These are phyloP conservation scores for Chiloscyllium punctatum DNA, from an alignment of 2,797 vertebrate species.

Conservation along the genomic window DNA sequence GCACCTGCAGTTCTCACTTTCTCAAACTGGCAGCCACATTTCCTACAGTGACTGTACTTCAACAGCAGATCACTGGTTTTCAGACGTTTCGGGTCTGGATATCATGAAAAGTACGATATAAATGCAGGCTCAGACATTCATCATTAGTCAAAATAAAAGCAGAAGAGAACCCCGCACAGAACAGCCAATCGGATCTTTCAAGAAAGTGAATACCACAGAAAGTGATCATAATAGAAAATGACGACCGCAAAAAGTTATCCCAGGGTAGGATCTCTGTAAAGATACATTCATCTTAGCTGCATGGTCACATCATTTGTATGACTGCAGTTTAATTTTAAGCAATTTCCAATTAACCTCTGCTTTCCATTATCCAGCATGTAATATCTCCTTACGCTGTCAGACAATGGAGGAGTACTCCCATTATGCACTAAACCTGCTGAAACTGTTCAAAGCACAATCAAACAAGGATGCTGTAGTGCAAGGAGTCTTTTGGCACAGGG, in stretches of 20 bases:
- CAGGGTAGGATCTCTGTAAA: neutral
- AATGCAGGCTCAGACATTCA: neutral
- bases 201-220: too few species aligned
- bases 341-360: slow-evolving; percentile 12
- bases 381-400: neutral
- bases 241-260: neutral
- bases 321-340: neutral
- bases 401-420: neutral
- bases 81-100: neutral
- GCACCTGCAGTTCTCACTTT: too few species aligned
- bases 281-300: neutral
- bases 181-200: neutral
- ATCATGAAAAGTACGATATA: neutral
- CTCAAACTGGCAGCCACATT: neutral
- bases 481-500: neutral
- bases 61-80: neutral
- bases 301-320: neutral
- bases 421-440: neutral
- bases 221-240: neutral
- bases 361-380: neutral
- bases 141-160: neutral
- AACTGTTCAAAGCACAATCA: neutral
- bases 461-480: neutral
- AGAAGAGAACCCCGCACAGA: neutral
- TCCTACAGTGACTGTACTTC: neutral